phyloP scores from a whole-genome alignment of 1,140 invertebrate genomes.

The Bacillus rossius region DNA sequence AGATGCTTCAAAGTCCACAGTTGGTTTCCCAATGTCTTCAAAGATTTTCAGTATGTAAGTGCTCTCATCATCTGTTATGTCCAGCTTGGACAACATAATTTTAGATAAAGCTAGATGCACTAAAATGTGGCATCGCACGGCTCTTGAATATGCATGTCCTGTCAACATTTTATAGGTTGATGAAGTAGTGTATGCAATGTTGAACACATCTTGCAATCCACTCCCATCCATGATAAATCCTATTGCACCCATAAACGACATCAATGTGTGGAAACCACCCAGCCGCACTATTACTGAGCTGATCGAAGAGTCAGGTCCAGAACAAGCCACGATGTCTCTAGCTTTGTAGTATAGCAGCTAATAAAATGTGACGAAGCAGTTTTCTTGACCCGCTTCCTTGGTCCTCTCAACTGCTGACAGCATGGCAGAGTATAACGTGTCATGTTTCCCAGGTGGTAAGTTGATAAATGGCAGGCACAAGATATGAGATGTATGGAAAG shows the following conservation, averaged over 20 bases:
- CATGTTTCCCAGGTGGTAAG: constrained; percentile 12
- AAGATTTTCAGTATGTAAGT: too few relatives aligned
- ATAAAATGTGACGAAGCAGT: constrained; percentile 26
- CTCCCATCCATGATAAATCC: constrained; percentile 37
- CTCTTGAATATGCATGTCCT: constrained; percentile 38
- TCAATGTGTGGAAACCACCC: constrained; percentile 35
- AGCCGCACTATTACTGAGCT: constrained; percentile 22
- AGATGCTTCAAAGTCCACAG: not conserved
- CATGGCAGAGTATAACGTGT: constrained; percentile 23
- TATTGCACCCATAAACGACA: constrained; percentile 39
- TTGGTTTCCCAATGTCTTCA: too few relatives aligned
- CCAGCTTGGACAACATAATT: too few relatives aligned
- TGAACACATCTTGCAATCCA: constrained; percentile 34
- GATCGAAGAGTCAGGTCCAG: constrained; percentile 6
- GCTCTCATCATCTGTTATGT: too few relatives aligned
- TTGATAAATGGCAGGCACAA: constrained; percentile 23
- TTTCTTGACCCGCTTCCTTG: constrained; percentile 16
- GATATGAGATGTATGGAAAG: constrained; percentile 18
- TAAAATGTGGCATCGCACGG: constrained; percentile 38
- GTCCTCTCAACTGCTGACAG: constrained; percentile 13
- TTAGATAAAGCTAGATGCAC: not conserved
- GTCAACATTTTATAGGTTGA: constrained; percentile 36
- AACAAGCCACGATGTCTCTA: constrained; percentile 34
- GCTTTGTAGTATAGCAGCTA: constrained; percentile 39
- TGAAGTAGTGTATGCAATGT: constrained; percentile 28